A percentile compares a stretch with the other conserved stretches of the same genome.
Conservation (phyloP, 2,888 invertebrate species). For the Pollenia griseotomentosa region DNA sequence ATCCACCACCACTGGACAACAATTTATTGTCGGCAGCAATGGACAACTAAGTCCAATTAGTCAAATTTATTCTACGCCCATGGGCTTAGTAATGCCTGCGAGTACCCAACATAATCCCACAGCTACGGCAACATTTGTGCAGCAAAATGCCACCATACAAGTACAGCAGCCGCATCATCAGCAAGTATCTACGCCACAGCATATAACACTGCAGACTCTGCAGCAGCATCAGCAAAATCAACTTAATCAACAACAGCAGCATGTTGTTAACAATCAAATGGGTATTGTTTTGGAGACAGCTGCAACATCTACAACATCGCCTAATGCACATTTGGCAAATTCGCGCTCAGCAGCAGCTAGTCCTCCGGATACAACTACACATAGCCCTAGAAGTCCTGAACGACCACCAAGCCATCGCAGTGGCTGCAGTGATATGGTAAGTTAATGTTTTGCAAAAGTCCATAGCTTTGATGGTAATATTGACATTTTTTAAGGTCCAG, state of each 20-base stretch:
- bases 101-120: slow-evolving; percentile 79
- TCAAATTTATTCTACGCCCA: slow-evolving; percentile 83
- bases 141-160: slow-evolving; percentile 92
- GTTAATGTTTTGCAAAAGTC: slow-evolving; percentile 5
- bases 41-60: slow-evolving; percentile 91
- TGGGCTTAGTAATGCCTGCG: slow-evolving; percentile 83
- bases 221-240: slow-evolving; percentile 72
- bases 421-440: slow-evolving; percentile 84
- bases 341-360: slow-evolving; percentile 85
- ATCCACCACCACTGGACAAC: slow-evolving; percentile 86
- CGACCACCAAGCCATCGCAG: slow-evolving; percentile 83
- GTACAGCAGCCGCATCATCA: slow-evolving; percentile 86
- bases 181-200: slow-evolving; percentile 76
- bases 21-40: slow-evolving; percentile 91
- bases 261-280: slow-evolving; percentile 75
- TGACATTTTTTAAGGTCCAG: slow-evolving; percentile 88
- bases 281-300: slow-evolving; percentile 78
- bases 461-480: neutral
- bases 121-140: slow-evolving; percentile 90
- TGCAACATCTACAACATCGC: slow-evolving; percentile 71
- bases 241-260: slow-evolving; percentile 63
- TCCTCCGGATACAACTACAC: slow-evolving; percentile 94
- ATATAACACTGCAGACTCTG: slow-evolving; percentile 72
- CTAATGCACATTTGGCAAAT: slow-evolving; percentile 59
- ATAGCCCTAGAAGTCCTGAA: slow-evolving; percentile 89